phyloP scores from a whole-genome alignment of 2,888 invertebrate genomes.

The Aleiodes testaceus region DNA sequence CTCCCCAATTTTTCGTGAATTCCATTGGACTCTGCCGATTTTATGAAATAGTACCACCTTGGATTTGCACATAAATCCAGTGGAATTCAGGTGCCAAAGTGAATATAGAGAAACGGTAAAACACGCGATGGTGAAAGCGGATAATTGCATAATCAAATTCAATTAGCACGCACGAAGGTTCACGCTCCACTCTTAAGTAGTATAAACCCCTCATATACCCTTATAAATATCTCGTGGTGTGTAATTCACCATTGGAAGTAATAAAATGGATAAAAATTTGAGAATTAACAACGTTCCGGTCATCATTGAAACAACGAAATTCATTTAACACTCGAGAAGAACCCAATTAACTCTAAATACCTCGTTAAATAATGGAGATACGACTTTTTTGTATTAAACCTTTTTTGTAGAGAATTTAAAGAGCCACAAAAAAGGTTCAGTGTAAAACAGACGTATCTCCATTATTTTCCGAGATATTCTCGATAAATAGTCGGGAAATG shows the following conservation, averaged over 20 bases:
- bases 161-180: conserved; percentile 58
- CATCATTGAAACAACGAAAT: no score
- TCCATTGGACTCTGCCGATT: background rate
- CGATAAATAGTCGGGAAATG: no score
- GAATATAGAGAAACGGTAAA: conserved; percentile 44
- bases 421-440: no score
- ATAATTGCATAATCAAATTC: conserved; percentile 62
- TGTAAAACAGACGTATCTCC: no score
- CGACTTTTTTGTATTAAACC: no score
- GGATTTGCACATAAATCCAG: background rate
- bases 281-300: background rate
- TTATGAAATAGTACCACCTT: conserved; percentile 32
- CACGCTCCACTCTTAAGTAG: conserved; percentile 27
- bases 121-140: conserved; percentile 62
- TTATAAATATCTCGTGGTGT: conserved; percentile 1
- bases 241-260: background rate
- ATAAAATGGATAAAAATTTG: conserved; percentile 11
- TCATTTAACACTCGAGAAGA: no score
- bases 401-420: no score
- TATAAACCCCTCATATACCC: conserved; percentile 4
- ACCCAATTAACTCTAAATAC: no score
- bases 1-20: background rate
- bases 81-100: conserved; percentile 46
- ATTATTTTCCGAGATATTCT: no score
- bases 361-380: no score